Evolutionary conservation across 2,888 invertebrate species (phyloP).

Genomic region (Druceiella hillmani): DNA sequence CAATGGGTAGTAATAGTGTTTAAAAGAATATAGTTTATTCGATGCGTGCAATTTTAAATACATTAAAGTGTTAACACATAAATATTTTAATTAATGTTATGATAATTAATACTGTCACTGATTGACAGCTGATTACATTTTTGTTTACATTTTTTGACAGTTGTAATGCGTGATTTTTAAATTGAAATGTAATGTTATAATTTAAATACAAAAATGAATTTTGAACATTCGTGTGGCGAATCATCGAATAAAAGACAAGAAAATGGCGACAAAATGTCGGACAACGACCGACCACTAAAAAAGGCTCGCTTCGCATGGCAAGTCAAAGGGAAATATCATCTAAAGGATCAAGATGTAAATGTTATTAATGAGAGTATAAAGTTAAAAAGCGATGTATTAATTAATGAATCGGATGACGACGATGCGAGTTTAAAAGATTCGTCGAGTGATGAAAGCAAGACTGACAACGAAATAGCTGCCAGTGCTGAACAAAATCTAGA

Average conservation of each 20-base stretch:
- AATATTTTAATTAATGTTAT: too few species aligned
- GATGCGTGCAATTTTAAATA: too few species aligned
- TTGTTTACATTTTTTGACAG: too few species aligned
- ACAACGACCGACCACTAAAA: slow-evolving; percentile 56
- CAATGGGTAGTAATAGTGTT: too few species aligned
- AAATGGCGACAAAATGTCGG: slow-evolving; percentile 46
- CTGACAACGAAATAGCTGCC: slow-evolving; percentile 22
- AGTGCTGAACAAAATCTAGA: slow-evolving; percentile 38
- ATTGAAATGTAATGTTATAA: not conserved
- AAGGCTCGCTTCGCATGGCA: slow-evolving; percentile 64
- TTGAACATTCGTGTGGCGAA: slow-evolving; percentile 31
- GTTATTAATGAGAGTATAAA: too few species aligned
- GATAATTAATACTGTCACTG: too few species aligned
- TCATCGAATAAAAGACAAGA: slow-evolving; percentile 48
- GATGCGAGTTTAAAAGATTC: slow-evolving; percentile 10
- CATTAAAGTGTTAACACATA: too few species aligned
- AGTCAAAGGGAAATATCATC: slow-evolving; percentile 59
- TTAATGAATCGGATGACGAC: too few species aligned
- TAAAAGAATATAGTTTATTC: too few species aligned
- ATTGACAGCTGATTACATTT: too few species aligned
- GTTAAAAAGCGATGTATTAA: too few species aligned
- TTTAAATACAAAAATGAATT: not conserved
- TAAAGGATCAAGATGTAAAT: slow-evolving; percentile 41
- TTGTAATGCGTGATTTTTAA: not conserved
- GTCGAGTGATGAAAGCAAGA: slow-evolving; percentile 11